Base-by-base conservation (phyloP, 2,888 invertebrate genomes). In the Ctena decussata region DNA sequence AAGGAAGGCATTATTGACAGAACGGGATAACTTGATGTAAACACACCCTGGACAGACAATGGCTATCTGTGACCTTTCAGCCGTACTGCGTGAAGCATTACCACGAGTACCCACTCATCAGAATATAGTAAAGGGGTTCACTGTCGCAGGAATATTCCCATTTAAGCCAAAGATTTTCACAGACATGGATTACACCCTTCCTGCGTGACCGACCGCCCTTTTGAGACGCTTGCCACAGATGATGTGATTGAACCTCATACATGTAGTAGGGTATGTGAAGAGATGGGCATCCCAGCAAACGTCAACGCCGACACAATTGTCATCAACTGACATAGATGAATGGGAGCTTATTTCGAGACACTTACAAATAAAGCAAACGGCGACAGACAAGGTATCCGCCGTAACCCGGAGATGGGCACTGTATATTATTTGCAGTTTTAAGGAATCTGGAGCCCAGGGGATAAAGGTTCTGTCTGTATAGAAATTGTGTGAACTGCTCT, bases 11-110 rank as follows among this genome's bases (percentile, higher is more conserved):
- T 8, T 53, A 15, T 53, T 21, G 53, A 53, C 53, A 24, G n/a
- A 53, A 53, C 53, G 21, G 21, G 53, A 53, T 24, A 53, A 53
- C 53, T 53, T 5, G 53, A 96, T 11, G 41, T 15, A 15, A 75
- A 41, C 46, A 32, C 85, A 41, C 85, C 94, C 95, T 46, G 95
- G 96, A 0, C 92, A 95, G 84, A 91, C 94, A 27, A 91, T 96
- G 24, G 93, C 94, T 0, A 96, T 96, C 49, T 95, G 96, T 89
- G 92, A 86, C 65, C 70, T 84, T n/a, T 71, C 81, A n/a, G 46
- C 73, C n/a, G 76, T 85, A 8, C 18, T 85, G 41, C 24, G 82
- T 18, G 53, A 69, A 27, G 70, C 57, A 27, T 44, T 77, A 44
- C 27, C 15, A 37, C n/a, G 37, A 37, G 74, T 57, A 49, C 18